phyloP scores from a whole-genome alignment of 1,140 invertebrate genomes.

The Galendromus occidentalis region DNA sequence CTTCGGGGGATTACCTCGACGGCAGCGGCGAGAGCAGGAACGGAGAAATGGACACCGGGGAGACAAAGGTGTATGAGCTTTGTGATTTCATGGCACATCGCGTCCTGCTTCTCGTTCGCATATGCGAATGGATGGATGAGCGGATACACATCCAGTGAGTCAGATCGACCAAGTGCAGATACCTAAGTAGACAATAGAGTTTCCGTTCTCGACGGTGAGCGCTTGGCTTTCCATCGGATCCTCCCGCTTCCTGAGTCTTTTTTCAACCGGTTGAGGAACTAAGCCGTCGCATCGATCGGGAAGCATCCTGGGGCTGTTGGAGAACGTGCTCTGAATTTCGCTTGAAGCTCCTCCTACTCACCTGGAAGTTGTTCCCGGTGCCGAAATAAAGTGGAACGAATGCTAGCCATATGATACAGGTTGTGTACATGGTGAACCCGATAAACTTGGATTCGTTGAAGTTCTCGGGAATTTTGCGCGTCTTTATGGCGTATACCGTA shows the following conservation, averaged over 20 bases:
- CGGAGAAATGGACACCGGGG: background rate
- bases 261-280: background rate
- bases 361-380: slow-evolving; percentile 35
- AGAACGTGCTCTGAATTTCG: background rate
- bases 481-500: slow-evolving; percentile 42
- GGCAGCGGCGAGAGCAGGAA: no score
- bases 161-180: no score
- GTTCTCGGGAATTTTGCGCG: slow-evolving; percentile 40
- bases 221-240: no score
- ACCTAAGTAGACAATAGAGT: no score
- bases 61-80: background rate
- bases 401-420: slow-evolving; percentile 43
- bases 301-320: background rate
- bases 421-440: slow-evolving; percentile 46
- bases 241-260: no score
- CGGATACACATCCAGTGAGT: no score
- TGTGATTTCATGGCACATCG: background rate
- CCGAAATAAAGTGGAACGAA: slow-evolving; percentile 44
- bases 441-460: slow-evolving; percentile 44
- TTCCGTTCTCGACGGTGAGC: no score
- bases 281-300: background rate
- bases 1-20: no score
- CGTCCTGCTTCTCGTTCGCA: background rate
- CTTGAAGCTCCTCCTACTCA: slow-evolving; percentile 19
- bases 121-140: no score